Base-by-base conservation (phyloP, 2,113 vertebrate species). In the Melierax canorus region DNA sequence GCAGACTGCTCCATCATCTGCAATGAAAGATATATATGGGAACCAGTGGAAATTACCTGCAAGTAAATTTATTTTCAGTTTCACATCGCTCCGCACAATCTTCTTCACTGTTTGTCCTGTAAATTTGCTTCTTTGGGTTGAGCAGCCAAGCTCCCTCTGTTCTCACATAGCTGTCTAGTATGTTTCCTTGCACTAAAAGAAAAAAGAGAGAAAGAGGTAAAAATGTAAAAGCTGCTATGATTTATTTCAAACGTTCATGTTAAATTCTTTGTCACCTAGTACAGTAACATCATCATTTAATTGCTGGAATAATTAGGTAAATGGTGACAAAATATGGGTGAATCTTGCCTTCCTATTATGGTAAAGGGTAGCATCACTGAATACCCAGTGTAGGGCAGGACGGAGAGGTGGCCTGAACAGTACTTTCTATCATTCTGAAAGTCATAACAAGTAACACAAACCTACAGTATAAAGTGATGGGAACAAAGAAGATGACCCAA, bases 91-190 rank as follows among this genome's bases (percentile, higher is more conserved):
- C 81, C 0, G 94, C 96, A 73, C 96, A 97, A 76, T 97, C 95
- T 93, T 96, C 94, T 10, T 95, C n/a, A 58, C 77, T 96, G 32
- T 72, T 95, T 82, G 92, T 15, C 53, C 10, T 96, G 38, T 97
- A 96, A 76, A 30, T 20, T 58, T 97, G 39, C 32, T 90, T 88
- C 77, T 60, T 92, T 53, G 90, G 22, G n/a, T 88, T 94, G 26
- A 97, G 94, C 66, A 97, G 73, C 96, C 96, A 96, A 94, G 96
- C 96, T 71, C 96, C 96, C 32, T 97, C 94, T 82, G 96, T 96
- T 82, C 23, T 96, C 74, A 96, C 96, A 60, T 97, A 97, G 53
- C 2, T 24, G 27, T 97, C 96, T 50, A 97, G 45, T 79, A 93
- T 4, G 15, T 22, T 60, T 76, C 93, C 96, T 88, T 85, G 90